A percentile compares a stretch with the other conserved stretches of the same genome.
Conservation (phyloP, 2,888 invertebrate genomes). For the Athalia circularis region DNA sequence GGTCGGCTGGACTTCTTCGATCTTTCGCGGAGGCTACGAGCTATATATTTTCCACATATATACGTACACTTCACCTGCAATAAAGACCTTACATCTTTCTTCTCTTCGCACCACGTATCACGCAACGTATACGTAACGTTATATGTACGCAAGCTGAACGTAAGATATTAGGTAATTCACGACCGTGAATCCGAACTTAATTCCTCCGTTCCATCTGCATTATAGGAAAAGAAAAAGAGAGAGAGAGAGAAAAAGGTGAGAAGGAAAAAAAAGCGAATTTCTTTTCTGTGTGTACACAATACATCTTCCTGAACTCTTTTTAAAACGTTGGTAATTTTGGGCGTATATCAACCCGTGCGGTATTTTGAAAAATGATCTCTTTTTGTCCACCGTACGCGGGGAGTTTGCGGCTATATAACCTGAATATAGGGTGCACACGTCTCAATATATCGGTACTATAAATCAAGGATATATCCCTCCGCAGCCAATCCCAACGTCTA, state of each 20-base stretch:
- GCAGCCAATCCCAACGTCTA: constrained; percentile 12
- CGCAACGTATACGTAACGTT: constrained; percentile 42
- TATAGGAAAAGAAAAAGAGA: constrained; percentile 16
- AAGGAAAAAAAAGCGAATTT: neutral
- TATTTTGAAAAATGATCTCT: constrained; percentile 33
- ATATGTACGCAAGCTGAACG: neutral
- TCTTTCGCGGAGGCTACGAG: constrained; percentile 24
- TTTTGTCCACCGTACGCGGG: constrained; percentile 20
- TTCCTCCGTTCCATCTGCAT: constrained; percentile 20
- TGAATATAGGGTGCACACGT: constrained; percentile 1
- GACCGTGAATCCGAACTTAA: too few species aligned
- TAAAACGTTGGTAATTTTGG: constrained; percentile 16
- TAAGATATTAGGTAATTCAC: neutral
- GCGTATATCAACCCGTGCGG: constrained; percentile 10
- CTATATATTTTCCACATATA: too few species aligned
- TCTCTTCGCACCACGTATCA: constrained; percentile 47
- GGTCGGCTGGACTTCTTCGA: constrained; percentile 35
- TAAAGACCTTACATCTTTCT: constrained; percentile 52
- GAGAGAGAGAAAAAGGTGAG: constrained; percentile 29
- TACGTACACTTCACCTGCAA: constrained; percentile 27
- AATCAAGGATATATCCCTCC: constrained; percentile 19
- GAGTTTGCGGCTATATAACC: neutral
- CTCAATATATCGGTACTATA: constrained; percentile 28
- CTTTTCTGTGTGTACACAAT: too few species aligned
- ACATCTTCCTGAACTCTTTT: neutral